Evolutionary conservation across 2,113 vertebrate species (phyloP).

Genomic region (Stegostoma tigrinum): DNA sequence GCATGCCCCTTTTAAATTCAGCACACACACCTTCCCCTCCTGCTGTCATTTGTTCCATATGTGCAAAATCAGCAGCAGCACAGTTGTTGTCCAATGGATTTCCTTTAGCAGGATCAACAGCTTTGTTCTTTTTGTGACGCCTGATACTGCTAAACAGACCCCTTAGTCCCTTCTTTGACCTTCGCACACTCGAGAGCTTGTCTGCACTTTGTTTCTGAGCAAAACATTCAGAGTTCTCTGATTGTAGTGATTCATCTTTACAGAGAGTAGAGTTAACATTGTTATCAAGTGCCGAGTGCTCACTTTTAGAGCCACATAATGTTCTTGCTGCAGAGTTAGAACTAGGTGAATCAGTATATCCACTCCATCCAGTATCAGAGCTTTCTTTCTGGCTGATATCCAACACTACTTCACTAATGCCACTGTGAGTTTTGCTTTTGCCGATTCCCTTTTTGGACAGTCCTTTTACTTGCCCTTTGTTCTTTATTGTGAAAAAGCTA

Average conservation of each 20-base stretch:
- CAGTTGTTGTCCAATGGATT: constrained; percentile 45
- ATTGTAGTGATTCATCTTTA: constrained; percentile 49
- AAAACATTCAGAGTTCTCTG: constrained; percentile 49
- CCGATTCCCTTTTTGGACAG: constrained; percentile 70
- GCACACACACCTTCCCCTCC: constrained; percentile 44
- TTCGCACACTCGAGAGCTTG: constrained; percentile 58
- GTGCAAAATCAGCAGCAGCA: constrained; percentile 42
- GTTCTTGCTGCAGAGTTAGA: constrained; percentile 43
- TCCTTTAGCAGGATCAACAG: constrained; percentile 56
- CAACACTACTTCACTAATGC: constrained; percentile 59
- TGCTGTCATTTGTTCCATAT: constrained; percentile 51
- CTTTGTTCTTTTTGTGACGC: constrained; percentile 74
- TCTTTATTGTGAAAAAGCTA: constrained; percentile 79
- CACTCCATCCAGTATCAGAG: constrained; percentile 46
- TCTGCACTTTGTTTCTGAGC: constrained; percentile 62
- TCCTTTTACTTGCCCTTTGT: constrained; percentile 67
- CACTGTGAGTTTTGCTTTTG: constrained; percentile 85
- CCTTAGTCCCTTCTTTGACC: constrained; percentile 79
- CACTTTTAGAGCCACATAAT: constrained; percentile 55
- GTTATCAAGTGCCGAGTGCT: constrained; percentile 46
- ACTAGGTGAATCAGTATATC: constrained; percentile 52
- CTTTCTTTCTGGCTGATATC: constrained; percentile 48
- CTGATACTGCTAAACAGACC: constrained; percentile 86
- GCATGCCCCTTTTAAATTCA: constrained; percentile 48
- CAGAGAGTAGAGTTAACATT: constrained; percentile 41